Evolutionary conservation across 1,140 invertebrate species (phyloP).

Genomic region (Bradysia coprophila): DNA sequence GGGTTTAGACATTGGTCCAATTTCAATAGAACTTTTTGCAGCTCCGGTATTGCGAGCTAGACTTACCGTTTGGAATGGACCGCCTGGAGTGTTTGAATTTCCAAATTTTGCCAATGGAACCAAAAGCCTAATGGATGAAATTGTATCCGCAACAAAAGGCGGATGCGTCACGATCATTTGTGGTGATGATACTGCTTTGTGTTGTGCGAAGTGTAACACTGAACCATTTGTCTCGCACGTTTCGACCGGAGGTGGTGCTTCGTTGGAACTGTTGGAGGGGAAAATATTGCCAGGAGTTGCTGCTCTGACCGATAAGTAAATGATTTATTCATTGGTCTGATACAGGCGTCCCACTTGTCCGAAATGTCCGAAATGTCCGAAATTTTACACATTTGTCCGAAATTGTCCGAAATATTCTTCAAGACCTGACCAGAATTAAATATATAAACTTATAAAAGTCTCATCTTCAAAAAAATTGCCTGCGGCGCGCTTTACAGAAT

Average conservation of each 20-base stretch:
- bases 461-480: too few relatives aligned
- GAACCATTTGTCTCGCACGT: slow-evolving; percentile 97
- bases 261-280: slow-evolving; percentile 92
- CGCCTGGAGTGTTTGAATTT: slow-evolving; percentile 95
- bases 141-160: slow-evolving; percentile 70
- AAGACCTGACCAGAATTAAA: too few relatives aligned
- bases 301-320: slow-evolving; percentile 56
- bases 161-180: slow-evolving; percentile 85
- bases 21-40: slow-evolving; percentile 60
- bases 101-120: slow-evolving; percentile 87
- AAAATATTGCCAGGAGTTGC: slow-evolving; percentile 72
- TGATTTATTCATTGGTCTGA: neutral
- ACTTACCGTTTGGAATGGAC: slow-evolving; percentile 97
- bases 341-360: too few relatives aligned
- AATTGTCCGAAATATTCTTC: too few relatives aligned
- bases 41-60: slow-evolving; percentile 76
- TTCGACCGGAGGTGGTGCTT: slow-evolving; percentile 95
- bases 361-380: too few relatives aligned
- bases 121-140: slow-evolving; percentile 81
- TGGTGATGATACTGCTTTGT: slow-evolving; percentile 95
- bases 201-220: slow-evolving; percentile 88
- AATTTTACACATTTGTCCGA: too few relatives aligned
- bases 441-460: too few relatives aligned
- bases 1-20: slow-evolving; percentile 88
- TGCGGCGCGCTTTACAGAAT: too few relatives aligned